These are phyloP conservation scores for Augochlorella aurata DNA, from an alignment of 2,888 invertebrate genomes.

Conservation along the genomic window DNA sequence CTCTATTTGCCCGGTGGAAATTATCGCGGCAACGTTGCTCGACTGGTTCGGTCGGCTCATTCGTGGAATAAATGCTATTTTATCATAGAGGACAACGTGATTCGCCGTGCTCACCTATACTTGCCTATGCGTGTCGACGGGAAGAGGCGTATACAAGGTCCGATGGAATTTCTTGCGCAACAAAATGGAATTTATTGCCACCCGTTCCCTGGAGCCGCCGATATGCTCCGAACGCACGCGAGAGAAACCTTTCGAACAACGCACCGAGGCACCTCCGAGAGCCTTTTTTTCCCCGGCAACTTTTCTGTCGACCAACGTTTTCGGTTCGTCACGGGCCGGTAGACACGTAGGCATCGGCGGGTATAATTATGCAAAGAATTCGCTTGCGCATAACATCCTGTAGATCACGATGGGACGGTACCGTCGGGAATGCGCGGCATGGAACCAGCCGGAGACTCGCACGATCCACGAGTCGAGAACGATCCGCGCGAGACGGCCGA, in stretches of 20 bases:
- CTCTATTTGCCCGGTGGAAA: constrained; percentile 31
- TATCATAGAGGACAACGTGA: constrained; percentile 33
- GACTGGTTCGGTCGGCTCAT: constrained; percentile 7
- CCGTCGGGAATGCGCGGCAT: not conserved
- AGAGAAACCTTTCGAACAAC: not conserved
- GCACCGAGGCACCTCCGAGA: not conserved
- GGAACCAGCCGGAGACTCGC: not conserved
- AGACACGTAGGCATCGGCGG: not conserved
- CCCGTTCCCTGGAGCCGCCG: constrained; percentile 15
- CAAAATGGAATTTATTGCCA: constrained; percentile 43
- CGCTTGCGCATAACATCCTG: constrained; percentile 17
- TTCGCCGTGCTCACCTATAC: constrained; percentile 14
- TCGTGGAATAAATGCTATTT: constrained; percentile 28
- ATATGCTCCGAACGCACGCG: not conserved
- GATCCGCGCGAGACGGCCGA: not conserved
- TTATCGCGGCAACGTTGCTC: constrained; percentile 3
- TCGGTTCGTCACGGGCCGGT: not conserved
- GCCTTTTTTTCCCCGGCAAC: not conserved
- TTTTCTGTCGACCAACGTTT: not conserved
- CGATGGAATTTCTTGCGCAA: constrained; percentile 45
- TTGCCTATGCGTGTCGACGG: constrained; percentile 7
- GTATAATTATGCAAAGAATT: constrained; percentile 28
- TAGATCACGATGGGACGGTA: constrained; percentile 3
- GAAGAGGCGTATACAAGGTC: constrained; percentile 18
- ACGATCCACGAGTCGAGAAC: not conserved